Evolutionary conservation across 2,888 invertebrate species (phyloP).

Genomic region (Aleiodes alternator): DNA sequence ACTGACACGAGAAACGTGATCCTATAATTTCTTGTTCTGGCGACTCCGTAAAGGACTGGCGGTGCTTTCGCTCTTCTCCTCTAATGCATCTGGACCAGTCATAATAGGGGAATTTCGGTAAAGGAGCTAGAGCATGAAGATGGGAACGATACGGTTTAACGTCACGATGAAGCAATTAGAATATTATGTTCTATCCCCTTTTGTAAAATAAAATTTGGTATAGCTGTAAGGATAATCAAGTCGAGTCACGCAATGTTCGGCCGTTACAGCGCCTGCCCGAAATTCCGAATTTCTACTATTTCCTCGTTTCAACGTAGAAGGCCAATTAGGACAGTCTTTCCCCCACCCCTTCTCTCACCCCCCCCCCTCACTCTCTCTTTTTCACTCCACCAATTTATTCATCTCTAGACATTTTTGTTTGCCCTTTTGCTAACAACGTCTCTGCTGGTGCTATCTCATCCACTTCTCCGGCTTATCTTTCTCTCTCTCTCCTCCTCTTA

Average conservation of each 20-base stretch:
- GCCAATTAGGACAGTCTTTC: slow-evolving; percentile 14
- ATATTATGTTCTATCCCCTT: slow-evolving; percentile 51
- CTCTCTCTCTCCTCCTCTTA: background rate
- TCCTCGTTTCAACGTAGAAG: slow-evolving; percentile 14
- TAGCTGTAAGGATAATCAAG: slow-evolving; percentile 56
- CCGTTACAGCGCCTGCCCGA: slow-evolving; percentile 53
- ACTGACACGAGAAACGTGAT: slow-evolving; percentile 60
- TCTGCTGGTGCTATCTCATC: slow-evolving; percentile 24
- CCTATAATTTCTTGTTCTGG: slow-evolving; percentile 65
- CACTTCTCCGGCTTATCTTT: slow-evolving; percentile 6
- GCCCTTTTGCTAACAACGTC: slow-evolving; percentile 19
- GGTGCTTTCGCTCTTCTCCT: slow-evolving; percentile 18
- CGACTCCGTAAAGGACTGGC: slow-evolving; percentile 36
- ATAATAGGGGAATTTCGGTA: slow-evolving; percentile 7
- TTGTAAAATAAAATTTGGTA: background rate
- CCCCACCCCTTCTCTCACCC: slow-evolving; percentile 16
- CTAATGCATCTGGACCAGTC: slow-evolving; percentile 17
- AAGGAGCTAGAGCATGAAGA: slow-evolving; percentile 34
- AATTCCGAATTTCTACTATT: slow-evolving; percentile 49
- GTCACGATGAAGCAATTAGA: slow-evolving; percentile 59
- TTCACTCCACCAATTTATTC: slow-evolving; percentile 8
- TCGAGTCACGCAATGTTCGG: slow-evolving; percentile 60
- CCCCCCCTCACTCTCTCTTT: slow-evolving; percentile 17
- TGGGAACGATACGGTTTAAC: slow-evolving; percentile 42
- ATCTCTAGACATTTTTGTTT: slow-evolving; percentile 27